Conservation (phyloP, 1,140 invertebrate species). For the Nephotettix cincticeps region DNA sequence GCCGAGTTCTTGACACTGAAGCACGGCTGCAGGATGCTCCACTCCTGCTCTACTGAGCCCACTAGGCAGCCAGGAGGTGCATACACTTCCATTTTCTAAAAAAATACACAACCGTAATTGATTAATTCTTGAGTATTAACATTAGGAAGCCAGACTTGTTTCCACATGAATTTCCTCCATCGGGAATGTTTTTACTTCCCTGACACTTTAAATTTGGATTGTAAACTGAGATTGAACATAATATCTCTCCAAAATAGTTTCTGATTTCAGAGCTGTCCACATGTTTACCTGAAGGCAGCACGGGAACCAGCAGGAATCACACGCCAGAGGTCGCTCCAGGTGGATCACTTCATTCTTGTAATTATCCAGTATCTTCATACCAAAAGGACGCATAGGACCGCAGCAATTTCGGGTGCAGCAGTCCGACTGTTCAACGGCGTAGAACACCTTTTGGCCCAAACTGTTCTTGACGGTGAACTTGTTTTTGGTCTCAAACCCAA, state of each 20-base stretch:
- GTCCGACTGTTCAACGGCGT: conserved; percentile 80
- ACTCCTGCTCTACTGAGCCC: conserved; percentile 81
- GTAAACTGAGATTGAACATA: no score
- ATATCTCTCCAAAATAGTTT: no score
- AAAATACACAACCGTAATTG: no score
- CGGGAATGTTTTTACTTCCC: no score
- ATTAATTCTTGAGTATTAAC: no score
- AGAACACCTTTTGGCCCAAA: conserved; percentile 78
- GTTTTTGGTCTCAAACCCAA: conserved; percentile 89
- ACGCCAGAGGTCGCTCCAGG: conserved; percentile 69
- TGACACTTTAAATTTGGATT: no score
- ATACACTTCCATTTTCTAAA: conserved; percentile 65
- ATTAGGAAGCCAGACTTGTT: no score
- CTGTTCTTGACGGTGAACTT: conserved; percentile 81
- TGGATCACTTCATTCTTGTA: conserved; percentile 72
- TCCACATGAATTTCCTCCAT: no score
- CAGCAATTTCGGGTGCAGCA: conserved; percentile 76
- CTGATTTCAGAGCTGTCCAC: no score
- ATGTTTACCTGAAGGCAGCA: conserved; percentile 79
- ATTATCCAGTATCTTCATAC: conserved; percentile 83
- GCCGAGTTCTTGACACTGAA: conserved; percentile 77
- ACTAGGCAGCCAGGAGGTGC: conserved; percentile 70
- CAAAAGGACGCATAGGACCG: conserved; percentile 75
- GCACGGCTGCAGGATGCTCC: conserved; percentile 75
- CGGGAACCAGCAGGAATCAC: conserved; percentile 75